Percentiles rank a stretch among this genome's conserved stretches.
phyloP scores from a whole-genome alignment of 2,113 vertebrate genomes.

The Globicephala melas region DNA sequence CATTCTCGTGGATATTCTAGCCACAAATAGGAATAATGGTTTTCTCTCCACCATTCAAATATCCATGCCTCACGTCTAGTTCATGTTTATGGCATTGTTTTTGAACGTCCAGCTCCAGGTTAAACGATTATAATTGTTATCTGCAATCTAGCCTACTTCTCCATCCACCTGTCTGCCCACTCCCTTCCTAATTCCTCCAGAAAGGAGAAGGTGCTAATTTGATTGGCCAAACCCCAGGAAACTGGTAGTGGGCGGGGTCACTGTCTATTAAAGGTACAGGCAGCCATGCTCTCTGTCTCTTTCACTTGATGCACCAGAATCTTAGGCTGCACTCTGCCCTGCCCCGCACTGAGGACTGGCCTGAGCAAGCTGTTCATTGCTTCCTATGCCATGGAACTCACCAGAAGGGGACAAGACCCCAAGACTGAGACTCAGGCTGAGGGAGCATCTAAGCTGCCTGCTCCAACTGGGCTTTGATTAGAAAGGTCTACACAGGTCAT shows the following conservation, averaged over 20 bases:
- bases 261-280: background rate
- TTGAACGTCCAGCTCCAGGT: background rate
- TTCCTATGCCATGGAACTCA: background rate
- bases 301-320: background rate
- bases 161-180: background rate
- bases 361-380: background rate
- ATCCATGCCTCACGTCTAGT: background rate
- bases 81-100: background rate
- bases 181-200: background rate
- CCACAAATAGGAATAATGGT: background rate
- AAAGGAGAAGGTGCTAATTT: background rate
- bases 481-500: background rate
- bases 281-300: background rate
- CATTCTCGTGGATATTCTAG: background rate
- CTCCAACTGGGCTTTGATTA: background rate
- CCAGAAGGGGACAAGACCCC: background rate
- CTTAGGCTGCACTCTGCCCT: no score
- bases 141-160: background rate
- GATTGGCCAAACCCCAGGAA: background rate
- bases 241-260: accelerated
- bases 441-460: background rate
- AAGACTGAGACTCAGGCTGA: background rate
- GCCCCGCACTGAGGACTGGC: background rate
- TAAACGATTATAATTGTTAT: background rate
- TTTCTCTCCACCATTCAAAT: background rate